Percentiles rank a stretch among this genome's conserved stretches.
Conservation (phyloP, 2,797 vertebrate species). For the Myoxocephalus aenaeus region DNA sequence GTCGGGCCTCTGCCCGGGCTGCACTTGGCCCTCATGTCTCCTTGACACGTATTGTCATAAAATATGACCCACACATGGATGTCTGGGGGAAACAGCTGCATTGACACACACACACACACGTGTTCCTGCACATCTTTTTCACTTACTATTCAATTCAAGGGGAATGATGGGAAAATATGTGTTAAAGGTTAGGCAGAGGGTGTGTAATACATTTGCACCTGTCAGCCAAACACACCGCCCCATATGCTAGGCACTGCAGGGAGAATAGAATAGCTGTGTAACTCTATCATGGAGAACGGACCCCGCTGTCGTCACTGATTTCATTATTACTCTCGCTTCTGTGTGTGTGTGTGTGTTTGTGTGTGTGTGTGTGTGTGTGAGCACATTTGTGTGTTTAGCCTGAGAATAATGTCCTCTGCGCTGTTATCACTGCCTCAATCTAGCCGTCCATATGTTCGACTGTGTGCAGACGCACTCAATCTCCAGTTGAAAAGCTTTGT, state of each 20-base stretch:
- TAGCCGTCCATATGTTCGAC: conserved; percentile 77
- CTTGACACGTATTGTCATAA: conserved; percentile 68
- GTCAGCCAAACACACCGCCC: conserved; percentile 62
- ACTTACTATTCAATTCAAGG: conserved; percentile 24
- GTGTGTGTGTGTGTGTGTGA: conserved; percentile 21
- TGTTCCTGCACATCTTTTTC: conserved; percentile 81
- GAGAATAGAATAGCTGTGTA: conserved; percentile 62
- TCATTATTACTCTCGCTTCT: conserved; percentile 55
- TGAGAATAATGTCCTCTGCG: conserved; percentile 65
- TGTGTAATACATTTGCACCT: conserved; percentile 75
- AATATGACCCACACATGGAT: conserved; percentile 75
- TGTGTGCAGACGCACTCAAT: conserved; percentile 66
- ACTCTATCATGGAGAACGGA: conserved; percentile 67
- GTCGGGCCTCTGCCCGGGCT: conserved; percentile 39
- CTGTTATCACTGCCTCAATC: conserved; percentile 73
- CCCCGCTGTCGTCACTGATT: conserved; percentile 70
- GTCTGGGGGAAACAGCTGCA: conserved; percentile 88
- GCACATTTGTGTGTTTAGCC: conserved; percentile 50
- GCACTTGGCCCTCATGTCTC: conserved; percentile 66
- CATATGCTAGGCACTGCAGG: conserved; percentile 65
- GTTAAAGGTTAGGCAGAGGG: conserved; percentile 85
- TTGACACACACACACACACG: conserved; percentile 55
- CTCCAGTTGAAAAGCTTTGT: conserved; percentile 78
- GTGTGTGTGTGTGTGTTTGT: conserved; percentile 38
- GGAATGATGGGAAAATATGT: conserved; percentile 62